Conservation (phyloP, 2,113 vertebrate genomes). For the Amazona guildingii region DNA sequence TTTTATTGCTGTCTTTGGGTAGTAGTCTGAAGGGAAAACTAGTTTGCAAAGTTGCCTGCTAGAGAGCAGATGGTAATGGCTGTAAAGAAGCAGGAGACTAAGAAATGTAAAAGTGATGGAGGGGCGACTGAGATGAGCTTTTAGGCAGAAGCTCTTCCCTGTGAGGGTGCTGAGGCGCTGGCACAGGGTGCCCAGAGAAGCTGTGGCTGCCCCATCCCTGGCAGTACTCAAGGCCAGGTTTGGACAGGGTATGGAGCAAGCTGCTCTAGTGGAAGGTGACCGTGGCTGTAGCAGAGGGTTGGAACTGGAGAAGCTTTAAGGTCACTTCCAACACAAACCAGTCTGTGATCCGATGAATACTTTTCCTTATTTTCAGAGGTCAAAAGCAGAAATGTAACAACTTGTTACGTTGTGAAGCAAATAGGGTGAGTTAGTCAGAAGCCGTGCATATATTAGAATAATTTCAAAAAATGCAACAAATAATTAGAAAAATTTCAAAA, state of each 20-base stretch:
- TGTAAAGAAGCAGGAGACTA: neutral
- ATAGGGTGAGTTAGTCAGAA: neutral
- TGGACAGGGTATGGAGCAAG: neutral
- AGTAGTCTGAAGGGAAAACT: neutral
- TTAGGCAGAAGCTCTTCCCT: neutral
- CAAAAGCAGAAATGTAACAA: neutral
- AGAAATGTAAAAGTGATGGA: neutral
- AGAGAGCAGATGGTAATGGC: neutral
- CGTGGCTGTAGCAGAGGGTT: neutral
- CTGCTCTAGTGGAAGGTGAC: too few relatives aligned
- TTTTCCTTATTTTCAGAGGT: neutral
- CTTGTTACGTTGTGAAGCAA: neutral
- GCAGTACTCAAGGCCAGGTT: neutral
- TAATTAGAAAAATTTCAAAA: neutral
- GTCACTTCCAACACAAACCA: neutral
- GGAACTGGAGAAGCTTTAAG: neutral
- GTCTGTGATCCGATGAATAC: neutral
- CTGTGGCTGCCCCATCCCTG: neutral
- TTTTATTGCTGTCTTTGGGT: neutral
- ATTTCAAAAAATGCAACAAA: neutral
- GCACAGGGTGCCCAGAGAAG: neutral
- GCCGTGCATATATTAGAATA: neutral
- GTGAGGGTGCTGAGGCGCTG: neutral
- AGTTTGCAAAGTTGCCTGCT: neutral
- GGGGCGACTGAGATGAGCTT: neutral